These are phyloP conservation scores for Dolichopus griseipennis DNA, from an alignment of 2,888 invertebrate genomes.

Conservation along the genomic window DNA sequence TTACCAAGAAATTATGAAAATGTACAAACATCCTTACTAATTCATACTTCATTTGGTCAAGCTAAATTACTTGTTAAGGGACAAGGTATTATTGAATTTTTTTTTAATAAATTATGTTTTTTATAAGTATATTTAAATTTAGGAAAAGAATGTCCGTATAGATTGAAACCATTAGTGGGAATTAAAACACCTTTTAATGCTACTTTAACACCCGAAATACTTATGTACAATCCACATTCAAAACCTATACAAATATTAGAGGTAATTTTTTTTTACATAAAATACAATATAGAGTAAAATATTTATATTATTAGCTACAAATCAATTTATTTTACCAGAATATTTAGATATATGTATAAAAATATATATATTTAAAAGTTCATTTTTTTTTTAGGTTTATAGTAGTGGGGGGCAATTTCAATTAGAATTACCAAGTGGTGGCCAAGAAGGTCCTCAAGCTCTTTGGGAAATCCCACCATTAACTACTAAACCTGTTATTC, in stretches of 20 bases:
- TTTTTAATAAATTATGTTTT: not conserved
- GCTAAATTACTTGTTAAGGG: constrained; percentile 80
- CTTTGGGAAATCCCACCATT: constrained; percentile 89
- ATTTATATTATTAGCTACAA: too few species aligned
- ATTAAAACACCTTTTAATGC: constrained; percentile 87
- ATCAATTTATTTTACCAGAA: not conserved
- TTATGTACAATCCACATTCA: constrained; percentile 89
- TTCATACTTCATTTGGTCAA: constrained; percentile 90
- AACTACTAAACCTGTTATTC: constrained; percentile 77
- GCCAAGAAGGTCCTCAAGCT: constrained; percentile 67
- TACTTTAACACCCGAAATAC: constrained; percentile 77
- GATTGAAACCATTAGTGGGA: constrained; percentile 81
- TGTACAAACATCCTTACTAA: constrained; percentile 77
- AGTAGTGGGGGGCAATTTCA: constrained; percentile 85
- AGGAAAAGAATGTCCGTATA: constrained; percentile 76
- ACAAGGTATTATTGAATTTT: constrained; percentile 47
- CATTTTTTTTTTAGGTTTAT: constrained; percentile 50
- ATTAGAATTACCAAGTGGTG: constrained; percentile 71
- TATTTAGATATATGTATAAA: not conserved
- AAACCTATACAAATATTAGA: constrained; percentile 75
- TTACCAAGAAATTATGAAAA: constrained; percentile 84
- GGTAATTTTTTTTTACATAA: constrained; percentile 39
- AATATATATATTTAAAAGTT: constrained; percentile 1
- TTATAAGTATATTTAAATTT: not conserved
- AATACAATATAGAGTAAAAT: not conserved